A percentile compares a stretch with the other conserved stretches of the same genome.
Evolutionary conservation across 2,797 vertebrate species (phyloP).

Genomic region (Alosa sapidissima): DNA sequence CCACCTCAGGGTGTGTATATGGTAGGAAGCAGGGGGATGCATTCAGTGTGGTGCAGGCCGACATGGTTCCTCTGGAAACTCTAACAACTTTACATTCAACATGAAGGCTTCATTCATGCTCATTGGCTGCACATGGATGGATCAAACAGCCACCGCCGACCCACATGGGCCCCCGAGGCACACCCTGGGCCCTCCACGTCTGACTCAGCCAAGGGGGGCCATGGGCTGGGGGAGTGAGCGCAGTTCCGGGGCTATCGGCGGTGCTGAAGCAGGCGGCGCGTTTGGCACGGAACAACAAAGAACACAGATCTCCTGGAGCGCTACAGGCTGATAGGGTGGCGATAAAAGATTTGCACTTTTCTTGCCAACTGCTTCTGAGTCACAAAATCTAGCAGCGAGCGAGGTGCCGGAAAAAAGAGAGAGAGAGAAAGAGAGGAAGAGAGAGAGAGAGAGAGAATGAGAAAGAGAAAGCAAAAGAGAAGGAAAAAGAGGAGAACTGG

Average conservation of each 20-base stretch:
- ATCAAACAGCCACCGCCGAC: neutral
- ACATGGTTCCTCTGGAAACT: neutral
- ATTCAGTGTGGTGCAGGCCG: neutral
- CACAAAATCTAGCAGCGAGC: conserved; percentile 42
- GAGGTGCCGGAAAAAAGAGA: conserved; percentile 1
- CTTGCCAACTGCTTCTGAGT: conserved; percentile 63
- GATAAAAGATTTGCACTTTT: conserved; percentile 62
- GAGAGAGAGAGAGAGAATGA: conserved; percentile 28
- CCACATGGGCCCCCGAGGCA: conserved; percentile 1
- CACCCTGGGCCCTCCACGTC: neutral
- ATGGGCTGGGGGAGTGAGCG: conserved; percentile 26
- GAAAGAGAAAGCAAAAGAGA: neutral
- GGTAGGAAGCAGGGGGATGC: neutral
- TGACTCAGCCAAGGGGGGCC: conserved; percentile 6
- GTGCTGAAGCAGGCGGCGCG: conserved; percentile 57
- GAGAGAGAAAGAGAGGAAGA: neutral
- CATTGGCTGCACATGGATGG: neutral
- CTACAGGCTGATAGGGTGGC: conserved; percentile 61
- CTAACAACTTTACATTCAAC: neutral
- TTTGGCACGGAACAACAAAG: conserved; percentile 61
- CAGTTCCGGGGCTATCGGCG: conserved; percentile 53
- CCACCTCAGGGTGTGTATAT: neutral
- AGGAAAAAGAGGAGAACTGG: conserved; percentile 27
- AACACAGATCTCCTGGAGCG: conserved; percentile 52
- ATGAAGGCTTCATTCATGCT: neutral